These are phyloP conservation scores for Drosophila gaucha DNA, from an alignment of 2,888 invertebrate species.

Conservation along the genomic window DNA sequence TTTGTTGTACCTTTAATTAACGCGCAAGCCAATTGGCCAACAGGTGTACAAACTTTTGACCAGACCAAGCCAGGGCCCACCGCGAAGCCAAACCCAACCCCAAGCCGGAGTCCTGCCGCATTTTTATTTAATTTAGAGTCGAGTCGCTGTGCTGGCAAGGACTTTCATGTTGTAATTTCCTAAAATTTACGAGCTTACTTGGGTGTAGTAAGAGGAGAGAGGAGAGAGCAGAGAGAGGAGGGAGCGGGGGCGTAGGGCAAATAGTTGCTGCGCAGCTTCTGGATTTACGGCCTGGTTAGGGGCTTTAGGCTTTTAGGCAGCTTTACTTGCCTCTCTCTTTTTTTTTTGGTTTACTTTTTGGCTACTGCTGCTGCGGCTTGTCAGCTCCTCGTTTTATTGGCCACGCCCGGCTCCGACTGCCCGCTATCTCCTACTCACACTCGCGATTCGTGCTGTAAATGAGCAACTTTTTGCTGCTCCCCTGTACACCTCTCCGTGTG, in stretches of 20 bases:
- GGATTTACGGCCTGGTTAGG: slow-evolving; percentile 69
- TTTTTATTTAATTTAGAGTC: slow-evolving; percentile 78
- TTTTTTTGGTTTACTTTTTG: not conserved
- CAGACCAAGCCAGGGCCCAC: slow-evolving; percentile 11
- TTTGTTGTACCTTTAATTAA: slow-evolving; percentile 75
- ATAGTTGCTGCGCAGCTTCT: slow-evolving; percentile 37
- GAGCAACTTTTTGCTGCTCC: slow-evolving; percentile 66
- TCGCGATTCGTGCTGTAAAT: slow-evolving; percentile 51
- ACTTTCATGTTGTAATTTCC: slow-evolving; percentile 78
- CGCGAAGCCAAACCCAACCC: not conserved
- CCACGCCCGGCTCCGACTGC: slow-evolving; percentile 11
- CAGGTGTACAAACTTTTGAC: slow-evolving; percentile 66
- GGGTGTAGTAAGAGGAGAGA: not conserved
- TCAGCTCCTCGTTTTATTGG: slow-evolving; percentile 75
- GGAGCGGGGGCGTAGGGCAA: not conserved
- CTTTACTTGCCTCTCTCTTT: slow-evolving; percentile 13
- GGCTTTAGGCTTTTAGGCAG: slow-evolving; percentile 27
- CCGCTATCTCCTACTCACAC: not conserved
- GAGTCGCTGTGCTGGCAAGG: slow-evolving; percentile 43
- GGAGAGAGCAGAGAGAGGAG: not conserved
- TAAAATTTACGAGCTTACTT: slow-evolving; percentile 74
- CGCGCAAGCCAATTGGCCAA: slow-evolving; percentile 59
- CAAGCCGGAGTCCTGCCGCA: slow-evolving; percentile 15
- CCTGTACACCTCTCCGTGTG: slow-evolving; percentile 36
- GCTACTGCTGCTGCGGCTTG: slow-evolving; percentile 47